Base-by-base conservation (phyloP, 2,888 invertebrate species). In the Cataglyphis rosenhaueri region DNA sequence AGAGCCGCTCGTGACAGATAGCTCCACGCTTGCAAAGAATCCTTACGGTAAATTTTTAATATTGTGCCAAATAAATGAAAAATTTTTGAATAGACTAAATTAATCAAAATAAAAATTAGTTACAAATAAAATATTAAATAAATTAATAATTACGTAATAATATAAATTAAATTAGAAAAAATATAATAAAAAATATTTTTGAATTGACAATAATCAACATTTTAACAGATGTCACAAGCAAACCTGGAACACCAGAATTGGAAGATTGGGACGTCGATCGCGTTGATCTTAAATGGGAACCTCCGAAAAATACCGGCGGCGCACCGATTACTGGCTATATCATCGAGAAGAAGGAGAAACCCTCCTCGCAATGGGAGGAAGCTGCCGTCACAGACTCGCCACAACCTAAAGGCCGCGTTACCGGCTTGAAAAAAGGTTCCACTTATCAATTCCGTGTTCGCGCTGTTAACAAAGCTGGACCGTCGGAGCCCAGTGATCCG, bases 371-470 rank as follows among this genome's bases (percentile, higher is more conserved):
- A 61, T 98, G 98, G 98, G 97, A 98, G 92, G 98, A 98, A 95
- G 97, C 98, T 87, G 95, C 89, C 18, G 91, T 90, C 52, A 94
- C 94, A 21, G 92, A 97, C 96, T 96, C 96, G 68, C 97, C 98
- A 18, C 96, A 96, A 87, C 96, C 97, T 89, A 97, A 97, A 92
- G 98, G 97, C n/a, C 96, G 96, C 38, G 98, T 98, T 66, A 97
- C 97, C 3, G 98, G 97, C 9, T 95, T 98, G 66, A 97, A 97
- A 93, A 98, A 98, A 95, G 98, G 98, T 87, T 98, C 98, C 92
- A 97, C 97, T 18, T 99, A 99, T 95, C 99, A 99, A 95, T 99
- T 99, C 96, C 96, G 99, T n/a, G 98, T 99, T 0, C 96, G 97
- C 8, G 99, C 99, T 52, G 97, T 98, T 25, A 99, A 99, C 95